phyloP scores from a whole-genome alignment of 1,140 invertebrate genomes.

The Spodoptera litura region DNA sequence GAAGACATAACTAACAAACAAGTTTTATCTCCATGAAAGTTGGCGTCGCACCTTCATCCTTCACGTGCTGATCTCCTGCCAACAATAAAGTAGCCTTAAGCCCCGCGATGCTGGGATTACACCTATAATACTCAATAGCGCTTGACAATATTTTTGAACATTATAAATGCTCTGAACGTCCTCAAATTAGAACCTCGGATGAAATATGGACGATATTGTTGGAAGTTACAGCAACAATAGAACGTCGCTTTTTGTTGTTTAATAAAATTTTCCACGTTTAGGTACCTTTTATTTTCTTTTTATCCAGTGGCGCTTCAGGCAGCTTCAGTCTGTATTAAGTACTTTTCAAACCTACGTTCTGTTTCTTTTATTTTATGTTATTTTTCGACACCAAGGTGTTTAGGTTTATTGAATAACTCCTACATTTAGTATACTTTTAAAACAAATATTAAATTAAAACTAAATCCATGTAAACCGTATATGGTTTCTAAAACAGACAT shows the following conservation, averaged over 20 bases:
- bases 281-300: background rate
- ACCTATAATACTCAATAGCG: constrained; percentile 52
- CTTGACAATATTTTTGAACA: constrained; percentile 34
- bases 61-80: constrained; percentile 72
- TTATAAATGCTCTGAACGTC: constrained; percentile 1
- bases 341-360: background rate
- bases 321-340: background rate
- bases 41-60: constrained; percentile 74
- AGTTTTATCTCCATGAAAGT: constrained; percentile 76
- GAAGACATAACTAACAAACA: constrained; percentile 76
- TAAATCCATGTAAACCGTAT: background rate
- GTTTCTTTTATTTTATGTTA: background rate
- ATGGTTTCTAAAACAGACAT: constrained; percentile 6
- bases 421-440: no score
- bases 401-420: no score
- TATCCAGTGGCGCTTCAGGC: background rate
- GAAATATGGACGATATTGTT: background rate
- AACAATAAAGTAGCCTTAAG: constrained; percentile 75
- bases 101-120: constrained; percentile 61
- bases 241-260: background rate
- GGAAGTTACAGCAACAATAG: background rate
- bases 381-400: no score
- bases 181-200: background rate
- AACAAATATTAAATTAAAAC: no score
- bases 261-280: background rate